These are phyloP conservation scores for Amphiprion ocellaris DNA, from an alignment of 2,113 vertebrate genomes.

Conservation along the genomic window DNA sequence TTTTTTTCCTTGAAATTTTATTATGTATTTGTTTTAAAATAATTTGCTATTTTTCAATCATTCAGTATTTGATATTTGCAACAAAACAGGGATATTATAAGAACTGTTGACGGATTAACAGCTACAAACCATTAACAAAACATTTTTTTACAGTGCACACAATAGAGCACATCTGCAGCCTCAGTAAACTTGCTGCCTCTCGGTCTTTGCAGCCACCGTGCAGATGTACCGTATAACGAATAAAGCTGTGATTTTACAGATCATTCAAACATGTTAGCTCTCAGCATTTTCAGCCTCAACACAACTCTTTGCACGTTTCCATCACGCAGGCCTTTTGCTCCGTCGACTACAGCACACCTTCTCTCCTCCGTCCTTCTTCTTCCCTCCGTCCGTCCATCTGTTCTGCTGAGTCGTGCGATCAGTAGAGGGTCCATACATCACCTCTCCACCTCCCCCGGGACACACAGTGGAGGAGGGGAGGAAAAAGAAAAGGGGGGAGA, in stretches of 20 bases:
- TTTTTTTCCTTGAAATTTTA: too few species aligned
- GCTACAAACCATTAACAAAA: too few species aligned
- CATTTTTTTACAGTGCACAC: too few species aligned
- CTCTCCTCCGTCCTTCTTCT: slow-evolving; percentile 30
- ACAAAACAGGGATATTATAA: too few species aligned
- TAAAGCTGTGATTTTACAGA: slow-evolving; percentile 1
- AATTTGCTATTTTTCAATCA: too few species aligned
- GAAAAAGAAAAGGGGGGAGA: slow-evolving; percentile 1
- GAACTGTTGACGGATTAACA: too few species aligned
- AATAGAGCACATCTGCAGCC: neutral
- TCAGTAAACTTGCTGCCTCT: neutral
- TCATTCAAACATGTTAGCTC: slow-evolving; percentile 32
- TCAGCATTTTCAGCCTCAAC: slow-evolving; percentile 7
- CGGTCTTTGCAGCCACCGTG: neutral
- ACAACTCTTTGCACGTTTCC: slow-evolving; percentile 9
- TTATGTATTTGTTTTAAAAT: too few species aligned
- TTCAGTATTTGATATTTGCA: too few species aligned
- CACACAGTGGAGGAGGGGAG: slow-evolving; percentile 65
- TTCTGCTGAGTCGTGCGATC: slow-evolving; percentile 78
- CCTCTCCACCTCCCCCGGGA: slow-evolving; percentile 74
- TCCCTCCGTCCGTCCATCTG: slow-evolving; percentile 67
- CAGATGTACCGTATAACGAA: neutral
- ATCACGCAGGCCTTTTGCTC: slow-evolving; percentile 48
- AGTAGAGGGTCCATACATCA: slow-evolving; percentile 78
- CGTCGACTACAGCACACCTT: slow-evolving; percentile 32